Evolutionary conservation across 2,888 invertebrate species (phyloP).

Genomic region (Agapetus fuscipes): DNA sequence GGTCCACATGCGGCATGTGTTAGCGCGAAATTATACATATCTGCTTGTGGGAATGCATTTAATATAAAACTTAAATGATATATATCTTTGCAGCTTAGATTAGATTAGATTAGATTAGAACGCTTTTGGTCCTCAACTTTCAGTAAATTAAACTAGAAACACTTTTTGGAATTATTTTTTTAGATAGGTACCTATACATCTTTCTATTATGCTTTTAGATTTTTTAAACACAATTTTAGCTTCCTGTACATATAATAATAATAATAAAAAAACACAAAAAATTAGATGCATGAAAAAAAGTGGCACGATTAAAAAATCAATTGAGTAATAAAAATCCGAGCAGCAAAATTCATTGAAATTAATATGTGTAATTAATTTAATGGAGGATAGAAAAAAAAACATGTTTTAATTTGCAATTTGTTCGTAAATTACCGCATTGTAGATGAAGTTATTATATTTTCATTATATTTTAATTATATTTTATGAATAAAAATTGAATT

Average conservation of each 20-base stretch:
- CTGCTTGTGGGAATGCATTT: too few relatives aligned
- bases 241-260: background rate
- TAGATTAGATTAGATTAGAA: too few relatives aligned
- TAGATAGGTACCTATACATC: background rate
- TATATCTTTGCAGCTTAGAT: too few relatives aligned
- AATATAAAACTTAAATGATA: too few relatives aligned
- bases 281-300: background rate
- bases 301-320: background rate
- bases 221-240: background rate
- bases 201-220: background rate
- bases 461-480: background rate
- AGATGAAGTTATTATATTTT: background rate
- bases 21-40: too few relatives aligned
- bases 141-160: too few relatives aligned
- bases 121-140: too few relatives aligned
- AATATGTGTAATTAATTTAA: background rate
- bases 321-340: background rate
- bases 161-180: too few relatives aligned
- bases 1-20: too few relatives aligned
- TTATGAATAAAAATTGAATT: background rate
- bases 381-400: background rate
- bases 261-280: background rate
- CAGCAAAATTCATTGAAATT: background rate
- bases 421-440: background rate
- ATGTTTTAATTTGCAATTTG: background rate